Evolutionary conservation across 2,797 vertebrate genomes (phyloP).

Genomic region (Propithecus perrieri): DNA sequence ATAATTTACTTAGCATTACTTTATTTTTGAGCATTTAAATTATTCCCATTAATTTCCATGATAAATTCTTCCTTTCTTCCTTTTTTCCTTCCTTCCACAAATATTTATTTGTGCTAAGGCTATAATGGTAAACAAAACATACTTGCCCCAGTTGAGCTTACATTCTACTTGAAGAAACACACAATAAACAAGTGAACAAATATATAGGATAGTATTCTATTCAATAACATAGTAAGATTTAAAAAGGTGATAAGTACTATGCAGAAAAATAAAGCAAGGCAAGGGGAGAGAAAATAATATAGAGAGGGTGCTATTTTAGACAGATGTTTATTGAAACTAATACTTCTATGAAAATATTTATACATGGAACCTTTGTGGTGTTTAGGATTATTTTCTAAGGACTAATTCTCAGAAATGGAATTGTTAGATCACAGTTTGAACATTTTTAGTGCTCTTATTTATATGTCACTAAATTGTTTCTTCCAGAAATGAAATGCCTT

Average conservation of each 20-base stretch:
- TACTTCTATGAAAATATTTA: slow-evolving; percentile 19
- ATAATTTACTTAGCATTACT: slow-evolving; percentile 22
- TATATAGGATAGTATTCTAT: neutral
- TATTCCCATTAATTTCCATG: slow-evolving; percentile 30
- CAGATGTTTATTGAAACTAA: slow-evolving; percentile 23
- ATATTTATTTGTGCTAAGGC: slow-evolving; percentile 11
- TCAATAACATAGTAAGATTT: neutral
- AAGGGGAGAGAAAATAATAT: neutral
- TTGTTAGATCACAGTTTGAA: slow-evolving; percentile 10
- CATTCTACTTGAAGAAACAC: neutral
- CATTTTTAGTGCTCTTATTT: neutral
- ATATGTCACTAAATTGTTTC: neutral
- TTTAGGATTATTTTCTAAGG: slow-evolving; percentile 36
- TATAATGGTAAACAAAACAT: neutral
- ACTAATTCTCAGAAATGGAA: slow-evolving; percentile 26
- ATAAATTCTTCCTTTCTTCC: neutral
- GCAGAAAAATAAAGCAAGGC: slow-evolving; percentile 12
- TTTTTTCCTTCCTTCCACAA: neutral
- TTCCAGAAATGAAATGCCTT: neutral
- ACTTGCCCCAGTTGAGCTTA: neutral
- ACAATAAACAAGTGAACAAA: neutral
- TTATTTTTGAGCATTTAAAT: slow-evolving; percentile 47
- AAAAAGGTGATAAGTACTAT: neutral
- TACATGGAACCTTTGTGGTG: neutral
- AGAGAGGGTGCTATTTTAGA: neutral